These are phyloP conservation scores for Metopolophium dirhodum DNA, from an alignment of 1,140 invertebrate genomes.

Conservation along the genomic window DNA sequence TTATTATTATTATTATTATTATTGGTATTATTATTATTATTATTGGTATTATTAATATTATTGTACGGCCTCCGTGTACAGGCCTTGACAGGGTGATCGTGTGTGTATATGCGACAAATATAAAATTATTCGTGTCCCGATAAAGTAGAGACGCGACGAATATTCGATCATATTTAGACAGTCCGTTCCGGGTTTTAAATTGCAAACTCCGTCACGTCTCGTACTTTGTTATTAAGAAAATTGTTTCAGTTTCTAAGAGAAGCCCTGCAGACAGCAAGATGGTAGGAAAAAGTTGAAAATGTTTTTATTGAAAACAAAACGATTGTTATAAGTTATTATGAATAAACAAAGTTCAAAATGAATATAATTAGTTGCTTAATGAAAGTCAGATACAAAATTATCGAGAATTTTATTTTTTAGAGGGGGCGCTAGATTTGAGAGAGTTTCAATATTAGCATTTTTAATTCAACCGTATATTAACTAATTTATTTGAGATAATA, in stretches of 20 bases:
- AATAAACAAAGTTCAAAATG: neutral
- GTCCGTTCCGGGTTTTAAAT: too few species aligned
- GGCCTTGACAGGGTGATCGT: neutral
- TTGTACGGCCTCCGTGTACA: neutral
- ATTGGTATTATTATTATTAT: neutral
- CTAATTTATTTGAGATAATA: neutral
- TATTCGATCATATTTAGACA: neutral
- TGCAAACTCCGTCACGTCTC: neutral
- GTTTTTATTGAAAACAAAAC: neutral
- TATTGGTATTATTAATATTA: neutral
- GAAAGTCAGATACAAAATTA: neutral
- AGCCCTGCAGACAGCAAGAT: too few species aligned
- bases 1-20: neutral
- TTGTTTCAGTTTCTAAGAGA: neutral
- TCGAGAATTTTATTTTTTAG: neutral
- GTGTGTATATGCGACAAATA: neutral
- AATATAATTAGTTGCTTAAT: neutral
- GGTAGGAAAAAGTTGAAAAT: neutral
- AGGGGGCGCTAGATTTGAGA: neutral
- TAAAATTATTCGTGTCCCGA: neutral
- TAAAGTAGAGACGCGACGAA: neutral
- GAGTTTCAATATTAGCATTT: neutral
- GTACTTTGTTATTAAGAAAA: neutral
- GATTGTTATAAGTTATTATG: neutral
- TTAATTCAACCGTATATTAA: neutral